A percentile compares a stretch with the other conserved stretches of the same genome.
These are phyloP conservation scores for Archips xylosteana DNA, from an alignment of 2,888 invertebrate species.

Conservation along the genomic window DNA sequence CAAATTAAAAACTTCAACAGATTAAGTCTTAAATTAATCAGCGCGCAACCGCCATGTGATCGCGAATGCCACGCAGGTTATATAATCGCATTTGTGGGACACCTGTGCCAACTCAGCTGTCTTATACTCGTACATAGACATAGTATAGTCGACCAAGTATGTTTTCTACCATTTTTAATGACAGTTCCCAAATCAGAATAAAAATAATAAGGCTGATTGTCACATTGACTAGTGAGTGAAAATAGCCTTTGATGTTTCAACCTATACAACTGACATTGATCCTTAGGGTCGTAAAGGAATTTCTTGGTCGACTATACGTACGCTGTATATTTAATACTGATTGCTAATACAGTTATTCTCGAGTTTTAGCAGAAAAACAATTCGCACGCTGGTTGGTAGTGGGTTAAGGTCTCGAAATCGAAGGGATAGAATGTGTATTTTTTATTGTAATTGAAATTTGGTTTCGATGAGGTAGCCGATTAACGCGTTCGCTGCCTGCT, in stretches of 20 bases:
- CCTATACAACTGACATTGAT: too few relatives aligned
- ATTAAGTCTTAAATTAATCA: slow-evolving; percentile 29
- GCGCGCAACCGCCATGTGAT: slow-evolving; percentile 12
- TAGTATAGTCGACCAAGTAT: too few relatives aligned
- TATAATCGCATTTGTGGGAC: slow-evolving; percentile 14
- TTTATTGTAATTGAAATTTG: not conserved
- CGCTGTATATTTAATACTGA: not conserved
- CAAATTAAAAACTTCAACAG: slow-evolving; percentile 15
- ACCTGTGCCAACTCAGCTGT: slow-evolving; percentile 16
- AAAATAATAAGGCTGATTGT: too few relatives aligned
- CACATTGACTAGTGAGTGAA: too few relatives aligned
- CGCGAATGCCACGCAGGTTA: slow-evolving; percentile 29
- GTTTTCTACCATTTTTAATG: too few relatives aligned
- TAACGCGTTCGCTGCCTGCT: too few relatives aligned
- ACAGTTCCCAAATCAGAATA: too few relatives aligned
- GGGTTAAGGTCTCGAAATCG: not conserved
- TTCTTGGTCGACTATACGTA: not conserved
- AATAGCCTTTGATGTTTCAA: too few relatives aligned
- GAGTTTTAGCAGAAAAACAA: not conserved
- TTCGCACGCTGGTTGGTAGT: not conserved
- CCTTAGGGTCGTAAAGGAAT: too few relatives aligned
- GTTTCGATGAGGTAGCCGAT: too few relatives aligned
- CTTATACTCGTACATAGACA: not conserved
- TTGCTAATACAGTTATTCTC: slow-evolving; percentile 4
- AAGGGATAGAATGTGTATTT: not conserved